phyloP scores from a whole-genome alignment of 2,797 vertebrate species.

The Squalus acanthias region DNA sequence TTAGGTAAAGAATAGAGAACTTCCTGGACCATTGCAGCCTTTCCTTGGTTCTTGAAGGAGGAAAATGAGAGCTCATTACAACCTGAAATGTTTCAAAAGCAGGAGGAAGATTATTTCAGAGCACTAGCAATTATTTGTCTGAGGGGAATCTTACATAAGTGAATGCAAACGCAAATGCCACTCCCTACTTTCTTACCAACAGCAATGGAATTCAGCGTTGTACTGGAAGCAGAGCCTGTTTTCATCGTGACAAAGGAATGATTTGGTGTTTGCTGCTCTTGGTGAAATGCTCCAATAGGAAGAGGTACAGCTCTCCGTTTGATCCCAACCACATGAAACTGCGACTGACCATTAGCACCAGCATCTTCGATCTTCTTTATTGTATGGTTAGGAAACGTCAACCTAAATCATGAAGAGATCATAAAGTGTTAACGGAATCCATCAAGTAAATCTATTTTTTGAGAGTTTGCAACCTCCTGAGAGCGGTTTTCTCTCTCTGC shows the following conservation, averaged over 20 bases:
- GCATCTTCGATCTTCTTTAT: slow-evolving; percentile 38
- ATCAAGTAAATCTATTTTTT: background rate
- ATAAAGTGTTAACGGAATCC: background rate
- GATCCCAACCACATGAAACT: slow-evolving; percentile 35
- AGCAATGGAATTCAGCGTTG: slow-evolving; percentile 18
- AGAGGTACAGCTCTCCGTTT: slow-evolving; percentile 34
- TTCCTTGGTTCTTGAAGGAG: background rate
- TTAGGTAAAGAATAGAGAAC: background rate
- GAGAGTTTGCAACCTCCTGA: background rate
- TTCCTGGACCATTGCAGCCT: background rate
- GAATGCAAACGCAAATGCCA: background rate
- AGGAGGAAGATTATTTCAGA: background rate
- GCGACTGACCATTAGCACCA: slow-evolving; percentile 26
- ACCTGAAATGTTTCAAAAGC: background rate
- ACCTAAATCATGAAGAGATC: slow-evolving; percentile 21
- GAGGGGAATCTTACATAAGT: background rate
- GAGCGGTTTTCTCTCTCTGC: background rate
- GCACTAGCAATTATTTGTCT: background rate
- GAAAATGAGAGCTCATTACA: background rate
- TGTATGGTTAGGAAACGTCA: slow-evolving; percentile 33
- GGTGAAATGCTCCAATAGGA: slow-evolving; percentile 29
- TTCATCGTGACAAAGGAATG: slow-evolving; percentile 17
- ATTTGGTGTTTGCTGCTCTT: slow-evolving; percentile 34
- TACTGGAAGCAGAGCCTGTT: background rate
- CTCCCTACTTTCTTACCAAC: slow-evolving; percentile 5